Percentiles rank a stretch among this genome's conserved stretches.
Conservation (phyloP, 2,113 vertebrate species). For the Petaurus breviceps region DNA sequence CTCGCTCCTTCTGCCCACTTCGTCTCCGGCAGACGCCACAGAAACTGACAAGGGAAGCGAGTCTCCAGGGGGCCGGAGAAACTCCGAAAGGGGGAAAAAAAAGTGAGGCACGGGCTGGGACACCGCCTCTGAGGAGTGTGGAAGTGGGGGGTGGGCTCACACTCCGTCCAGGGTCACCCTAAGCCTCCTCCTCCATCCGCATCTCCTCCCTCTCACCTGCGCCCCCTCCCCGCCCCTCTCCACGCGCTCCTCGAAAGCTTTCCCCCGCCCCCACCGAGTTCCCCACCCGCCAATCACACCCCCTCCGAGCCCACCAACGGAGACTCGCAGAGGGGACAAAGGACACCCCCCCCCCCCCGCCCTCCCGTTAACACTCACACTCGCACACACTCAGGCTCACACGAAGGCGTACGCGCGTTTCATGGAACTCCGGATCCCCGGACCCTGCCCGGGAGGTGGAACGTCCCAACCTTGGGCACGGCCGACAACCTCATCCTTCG, state of each 20-base stretch:
- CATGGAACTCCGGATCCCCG: not conserved
- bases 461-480: not conserved
- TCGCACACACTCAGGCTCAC: too few species aligned
- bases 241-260: not conserved
- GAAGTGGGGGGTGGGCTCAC: not conserved
- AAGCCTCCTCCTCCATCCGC: not conserved
- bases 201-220: not conserved
- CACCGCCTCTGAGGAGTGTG: not conserved
- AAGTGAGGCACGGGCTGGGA: fast-evolving
- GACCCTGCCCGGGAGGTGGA: not conserved
- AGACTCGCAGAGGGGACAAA: not conserved
- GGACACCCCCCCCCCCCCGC: not conserved
- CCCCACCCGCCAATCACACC: not conserved
- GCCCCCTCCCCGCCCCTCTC: not conserved
- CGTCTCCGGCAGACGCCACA: constrained; percentile 13
- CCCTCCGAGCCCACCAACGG: constrained; percentile 19
- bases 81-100: constrained; percentile 3
- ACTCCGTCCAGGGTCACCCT: not conserved
- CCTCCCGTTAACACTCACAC: not conserved
- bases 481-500: not conserved
- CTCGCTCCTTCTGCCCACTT: constrained; percentile 41
- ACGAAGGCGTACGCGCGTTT: not conserved
- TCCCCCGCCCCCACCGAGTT: not conserved
- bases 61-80: constrained; percentile 50
- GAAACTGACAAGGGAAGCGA: constrained; percentile 60